phyloP scores from a whole-genome alignment of 2,113 vertebrate genomes.

The Sceloporus tristichus region DNA sequence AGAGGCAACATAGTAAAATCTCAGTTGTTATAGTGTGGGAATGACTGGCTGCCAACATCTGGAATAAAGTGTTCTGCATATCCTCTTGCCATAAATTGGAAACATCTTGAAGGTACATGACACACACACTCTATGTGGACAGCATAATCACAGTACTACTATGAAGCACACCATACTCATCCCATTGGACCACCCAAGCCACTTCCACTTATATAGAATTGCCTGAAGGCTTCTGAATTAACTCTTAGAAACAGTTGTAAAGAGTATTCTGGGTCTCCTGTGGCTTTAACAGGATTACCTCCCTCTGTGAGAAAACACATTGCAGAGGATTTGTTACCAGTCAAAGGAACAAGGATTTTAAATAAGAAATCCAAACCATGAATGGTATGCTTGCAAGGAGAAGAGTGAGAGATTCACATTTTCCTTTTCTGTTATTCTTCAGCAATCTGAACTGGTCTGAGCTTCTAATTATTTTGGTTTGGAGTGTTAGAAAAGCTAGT shows the following conservation, averaged over 20 bases:
- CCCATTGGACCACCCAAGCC: slow-evolving; percentile 8
- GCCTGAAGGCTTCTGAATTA: slow-evolving; percentile 13
- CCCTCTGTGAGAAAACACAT: not conserved
- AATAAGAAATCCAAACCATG: slow-evolving; percentile 41
- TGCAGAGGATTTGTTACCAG: slow-evolving; percentile 28
- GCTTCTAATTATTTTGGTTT: slow-evolving; percentile 44
- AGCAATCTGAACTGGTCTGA: slow-evolving; percentile 33
- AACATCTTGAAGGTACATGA: too few species aligned
- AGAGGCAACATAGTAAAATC: too few species aligned
- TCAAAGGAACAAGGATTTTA: slow-evolving; percentile 4
- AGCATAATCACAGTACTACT: too few species aligned
- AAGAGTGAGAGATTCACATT: slow-evolving; percentile 47
- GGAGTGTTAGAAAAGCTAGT: slow-evolving; percentile 50
- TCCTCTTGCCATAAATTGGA: not conserved
- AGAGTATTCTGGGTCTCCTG: not conserved
- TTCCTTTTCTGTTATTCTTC: slow-evolving; percentile 44
- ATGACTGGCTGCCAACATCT: not conserved
- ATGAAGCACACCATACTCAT: not conserved
- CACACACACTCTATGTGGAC: not conserved
- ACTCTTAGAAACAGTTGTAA: slow-evolving; percentile 30
- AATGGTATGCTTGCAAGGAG: slow-evolving; percentile 38
- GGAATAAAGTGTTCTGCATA: not conserved
- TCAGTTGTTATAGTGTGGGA: too few species aligned
- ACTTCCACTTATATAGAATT: slow-evolving; percentile 6
- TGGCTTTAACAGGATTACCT: slow-evolving; percentile 49